These are phyloP conservation scores for Myripristis jacobus DNA, from an alignment of 2,797 vertebrate genomes.

Conservation along the genomic window DNA sequence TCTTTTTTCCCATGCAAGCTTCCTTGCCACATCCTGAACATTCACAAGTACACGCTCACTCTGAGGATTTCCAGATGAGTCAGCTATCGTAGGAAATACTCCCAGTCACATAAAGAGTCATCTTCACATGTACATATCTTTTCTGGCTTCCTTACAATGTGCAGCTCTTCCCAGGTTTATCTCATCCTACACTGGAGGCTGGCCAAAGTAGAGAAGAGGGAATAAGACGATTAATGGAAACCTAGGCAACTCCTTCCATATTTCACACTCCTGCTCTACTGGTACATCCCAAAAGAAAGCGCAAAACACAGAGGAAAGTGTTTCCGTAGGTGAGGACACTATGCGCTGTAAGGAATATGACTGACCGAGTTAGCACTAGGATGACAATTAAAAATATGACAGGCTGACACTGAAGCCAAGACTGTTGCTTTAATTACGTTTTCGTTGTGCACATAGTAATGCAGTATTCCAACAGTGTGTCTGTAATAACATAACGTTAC, in stretches of 20 bases:
- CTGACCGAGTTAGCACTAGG: not conserved
- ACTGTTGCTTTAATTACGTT: not conserved
- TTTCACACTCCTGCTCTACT: not conserved
- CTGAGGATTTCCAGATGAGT: slow-evolving; percentile 12
- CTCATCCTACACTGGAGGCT: not conserved
- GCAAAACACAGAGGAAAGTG: not conserved
- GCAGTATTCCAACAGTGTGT: slow-evolving; percentile 17
- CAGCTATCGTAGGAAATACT: slow-evolving; percentile 1
- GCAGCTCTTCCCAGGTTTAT: not conserved
- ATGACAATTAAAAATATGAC: not conserved
- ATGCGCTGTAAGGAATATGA: not conserved
- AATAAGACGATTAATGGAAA: slow-evolving; percentile 6
- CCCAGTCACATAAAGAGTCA: not conserved
- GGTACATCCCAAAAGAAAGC: not conserved
- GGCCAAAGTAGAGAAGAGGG: not conserved
- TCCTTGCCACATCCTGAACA: slow-evolving; percentile 9
- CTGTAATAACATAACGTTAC: slow-evolving; percentile 48
- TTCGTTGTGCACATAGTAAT: not conserved
- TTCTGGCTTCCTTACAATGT: not conserved
- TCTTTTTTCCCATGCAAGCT: not conserved
- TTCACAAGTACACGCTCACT: not conserved
- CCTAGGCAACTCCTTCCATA: not conserved
- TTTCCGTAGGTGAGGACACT: not conserved
- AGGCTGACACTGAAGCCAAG: slow-evolving; percentile 2
- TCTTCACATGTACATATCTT: not conserved